Percentiles rank a stretch among this genome's conserved stretches.
phyloP scores from a whole-genome alignment of 2,797 vertebrate genomes.

The Eurystomus glaucurus region DNA sequence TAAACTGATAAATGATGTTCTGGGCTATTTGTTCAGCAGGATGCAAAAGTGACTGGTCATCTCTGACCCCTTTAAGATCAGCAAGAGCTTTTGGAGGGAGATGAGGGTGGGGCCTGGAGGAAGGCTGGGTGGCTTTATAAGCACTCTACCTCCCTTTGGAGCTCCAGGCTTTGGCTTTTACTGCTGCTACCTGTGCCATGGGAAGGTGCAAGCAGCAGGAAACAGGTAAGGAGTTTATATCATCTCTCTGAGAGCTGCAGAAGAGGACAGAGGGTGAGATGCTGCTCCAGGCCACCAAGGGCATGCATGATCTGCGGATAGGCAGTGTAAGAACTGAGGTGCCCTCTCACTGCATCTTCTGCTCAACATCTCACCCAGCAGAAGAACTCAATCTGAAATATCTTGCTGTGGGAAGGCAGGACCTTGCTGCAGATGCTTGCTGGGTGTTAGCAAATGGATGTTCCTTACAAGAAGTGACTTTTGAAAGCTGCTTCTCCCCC shows the following conservation, averaged over 20 bases:
- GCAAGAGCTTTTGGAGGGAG: neutral
- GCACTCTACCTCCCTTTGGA: neutral
- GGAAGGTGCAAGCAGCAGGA: neutral
- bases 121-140: neutral
- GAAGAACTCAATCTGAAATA: neutral
- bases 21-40: neutral
- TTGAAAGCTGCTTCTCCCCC: neutral
- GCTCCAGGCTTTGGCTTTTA: neutral
- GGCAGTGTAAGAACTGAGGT: neutral
- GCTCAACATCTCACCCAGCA: accelerated
- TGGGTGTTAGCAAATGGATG: neutral
- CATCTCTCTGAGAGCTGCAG: neutral
- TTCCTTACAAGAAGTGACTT: neutral
- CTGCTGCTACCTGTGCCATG: accelerated
- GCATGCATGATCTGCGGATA: accelerated
- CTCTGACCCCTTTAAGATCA: neutral
- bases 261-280: neutral
- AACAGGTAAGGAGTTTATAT: neutral
- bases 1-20: neutral
- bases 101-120: neutral
- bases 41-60: neutral
- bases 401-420: neutral
- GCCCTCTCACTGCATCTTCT: neutral
- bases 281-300: neutral
- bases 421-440: neutral